phyloP scores from a whole-genome alignment of 2,888 invertebrate species.

The Dolichopus griseipennis region DNA sequence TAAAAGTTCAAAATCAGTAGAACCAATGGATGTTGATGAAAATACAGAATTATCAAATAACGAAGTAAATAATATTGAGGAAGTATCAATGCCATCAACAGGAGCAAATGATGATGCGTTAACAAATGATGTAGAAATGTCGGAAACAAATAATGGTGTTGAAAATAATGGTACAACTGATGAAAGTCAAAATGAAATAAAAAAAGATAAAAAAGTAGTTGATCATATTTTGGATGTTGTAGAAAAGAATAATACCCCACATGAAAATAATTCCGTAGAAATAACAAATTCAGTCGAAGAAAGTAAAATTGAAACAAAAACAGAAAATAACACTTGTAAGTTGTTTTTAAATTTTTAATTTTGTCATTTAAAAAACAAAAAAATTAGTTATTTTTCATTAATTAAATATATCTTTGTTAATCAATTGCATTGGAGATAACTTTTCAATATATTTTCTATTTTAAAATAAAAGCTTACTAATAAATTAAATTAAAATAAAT shows the following conservation, averaged over 20 bases:
- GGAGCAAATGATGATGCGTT: slow-evolving; percentile 21
- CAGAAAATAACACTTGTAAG: slow-evolving; percentile 23
- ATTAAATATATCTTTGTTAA: no score
- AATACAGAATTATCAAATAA: slow-evolving; percentile 18
- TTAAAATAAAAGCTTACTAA: no score
- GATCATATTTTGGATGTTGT: slow-evolving; percentile 20
- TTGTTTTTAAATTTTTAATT: slow-evolving; percentile 23
- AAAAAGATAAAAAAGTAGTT: slow-evolving; percentile 20
- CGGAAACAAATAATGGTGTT: slow-evolving; percentile 20
- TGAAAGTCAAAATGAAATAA: slow-evolving; percentile 21
- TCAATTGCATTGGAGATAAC: no score
- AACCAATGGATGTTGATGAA: slow-evolving; percentile 40
- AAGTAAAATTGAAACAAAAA: slow-evolving; percentile 14
- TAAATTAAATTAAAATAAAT: no score
- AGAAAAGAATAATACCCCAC: slow-evolving; percentile 9
- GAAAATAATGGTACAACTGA: slow-evolving; percentile 9
- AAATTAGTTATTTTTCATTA: no score
- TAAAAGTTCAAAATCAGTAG: slow-evolving; percentile 27
- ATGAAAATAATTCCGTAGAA: slow-evolving; percentile 11
- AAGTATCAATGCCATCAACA: slow-evolving; percentile 12
- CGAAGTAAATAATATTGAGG: slow-evolving; percentile 12
- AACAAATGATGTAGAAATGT: slow-evolving; percentile 17
- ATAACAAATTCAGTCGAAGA: slow-evolving; percentile 12
- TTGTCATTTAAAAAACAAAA: no score
- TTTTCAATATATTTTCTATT: no score